Conservation (phyloP, 1,140 invertebrate species). For the Macrosteles quadrilineatus region DNA sequence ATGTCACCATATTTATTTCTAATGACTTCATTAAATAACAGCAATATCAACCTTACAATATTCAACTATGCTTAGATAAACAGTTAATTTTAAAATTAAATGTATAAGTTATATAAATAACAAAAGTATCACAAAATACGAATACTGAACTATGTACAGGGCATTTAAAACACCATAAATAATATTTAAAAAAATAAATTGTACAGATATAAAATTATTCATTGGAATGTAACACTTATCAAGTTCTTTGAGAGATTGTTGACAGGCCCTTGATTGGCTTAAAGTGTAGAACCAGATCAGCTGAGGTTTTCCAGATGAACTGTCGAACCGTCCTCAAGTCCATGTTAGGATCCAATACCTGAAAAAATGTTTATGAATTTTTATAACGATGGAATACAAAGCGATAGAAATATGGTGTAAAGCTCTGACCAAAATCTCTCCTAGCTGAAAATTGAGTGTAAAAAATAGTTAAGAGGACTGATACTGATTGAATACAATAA, state of each 20-base stretch:
- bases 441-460: not conserved
- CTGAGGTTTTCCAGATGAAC: conserved; percentile 97
- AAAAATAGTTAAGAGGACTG: not conserved
- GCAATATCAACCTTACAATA: no score
- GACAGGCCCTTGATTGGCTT: conserved; percentile 36
- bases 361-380: conserved; percentile 45
- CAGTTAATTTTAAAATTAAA: no score
- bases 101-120: no score
- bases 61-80: no score
- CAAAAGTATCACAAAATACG: no score
- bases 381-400: conserved; percentile 21
- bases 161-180: no score
- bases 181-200: no score
- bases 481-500: not conserved
- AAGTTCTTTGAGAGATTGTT: conserved; percentile 25
- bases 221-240: conserved; percentile 17
- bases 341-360: conserved; percentile 96
- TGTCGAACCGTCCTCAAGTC: conserved; percentile 96
- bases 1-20: no score
- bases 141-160: no score
- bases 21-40: no score
- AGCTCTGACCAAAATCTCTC: not conserved
- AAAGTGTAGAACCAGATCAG: conserved; percentile 91
- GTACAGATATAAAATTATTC: no score
- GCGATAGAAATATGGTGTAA: conserved; percentile 17